Evolutionary conservation across 2,797 vertebrate species (phyloP).

Genomic region (Cuculus canorus): DNA sequence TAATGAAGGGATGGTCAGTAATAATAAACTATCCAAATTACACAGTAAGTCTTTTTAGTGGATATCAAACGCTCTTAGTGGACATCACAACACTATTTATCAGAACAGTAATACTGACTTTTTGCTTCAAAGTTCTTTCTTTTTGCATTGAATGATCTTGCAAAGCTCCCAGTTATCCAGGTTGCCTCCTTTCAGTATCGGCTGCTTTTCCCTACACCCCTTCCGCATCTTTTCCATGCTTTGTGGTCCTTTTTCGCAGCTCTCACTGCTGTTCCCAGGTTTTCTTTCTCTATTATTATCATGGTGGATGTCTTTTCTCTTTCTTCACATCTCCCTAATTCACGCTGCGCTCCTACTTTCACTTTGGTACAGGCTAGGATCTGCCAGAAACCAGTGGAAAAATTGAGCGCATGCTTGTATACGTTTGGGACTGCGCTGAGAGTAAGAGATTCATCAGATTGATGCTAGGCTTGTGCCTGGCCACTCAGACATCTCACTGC

Average conservation of each 20-base stretch:
- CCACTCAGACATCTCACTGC: neutral
- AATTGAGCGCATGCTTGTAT: accelerated
- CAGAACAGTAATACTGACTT: neutral
- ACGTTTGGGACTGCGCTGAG: neutral
- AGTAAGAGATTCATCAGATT: neutral
- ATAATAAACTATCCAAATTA: neutral
- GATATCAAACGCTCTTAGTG: neutral
- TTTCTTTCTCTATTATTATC: neutral
- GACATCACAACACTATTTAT: accelerated
- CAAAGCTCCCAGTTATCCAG: neutral
- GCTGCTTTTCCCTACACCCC: neutral
- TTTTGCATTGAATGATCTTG: neutral
- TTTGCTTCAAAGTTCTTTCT: neutral
- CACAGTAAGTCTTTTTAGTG: neutral
- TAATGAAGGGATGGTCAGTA: neutral
- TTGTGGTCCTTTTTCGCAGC: neutral
- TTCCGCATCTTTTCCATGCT: neutral
- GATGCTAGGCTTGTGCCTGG: neutral
- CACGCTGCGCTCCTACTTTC: neutral
- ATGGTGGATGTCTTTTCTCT: neutral
- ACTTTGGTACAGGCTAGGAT: neutral
- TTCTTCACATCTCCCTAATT: neutral
- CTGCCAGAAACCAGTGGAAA: neutral
- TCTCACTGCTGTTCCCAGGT: neutral
- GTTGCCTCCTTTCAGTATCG: accelerated